phyloP scores from a whole-genome alignment of 2,888 invertebrate species.

The Leucoma salicis region DNA sequence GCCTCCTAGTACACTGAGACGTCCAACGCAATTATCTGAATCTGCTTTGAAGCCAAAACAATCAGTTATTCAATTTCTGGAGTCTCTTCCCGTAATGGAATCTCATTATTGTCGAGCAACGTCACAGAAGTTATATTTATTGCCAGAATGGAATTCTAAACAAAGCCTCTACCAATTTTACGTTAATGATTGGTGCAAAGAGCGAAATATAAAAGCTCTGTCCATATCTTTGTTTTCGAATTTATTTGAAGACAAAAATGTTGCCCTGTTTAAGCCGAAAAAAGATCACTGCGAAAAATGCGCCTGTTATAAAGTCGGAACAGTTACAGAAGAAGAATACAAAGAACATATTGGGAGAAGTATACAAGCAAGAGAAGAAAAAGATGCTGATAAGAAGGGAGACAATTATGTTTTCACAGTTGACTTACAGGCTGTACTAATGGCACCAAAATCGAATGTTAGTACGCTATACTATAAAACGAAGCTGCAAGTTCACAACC shows the following conservation, averaged over 20 bases:
- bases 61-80: conserved; percentile 5
- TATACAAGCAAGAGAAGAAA: not conserved
- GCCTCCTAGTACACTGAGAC: conserved; percentile 3
- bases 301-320: not conserved
- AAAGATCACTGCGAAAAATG: conserved; percentile 8
- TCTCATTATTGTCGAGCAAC: conserved; percentile 4
- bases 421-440: conserved; percentile 19
- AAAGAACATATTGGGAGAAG: not conserved
- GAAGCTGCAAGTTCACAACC: conserved; percentile 18
- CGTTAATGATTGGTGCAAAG: conserved; percentile 1
- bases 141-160: conserved; percentile 1
- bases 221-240: not conserved
- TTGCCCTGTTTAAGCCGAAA: conserved; percentile 5
- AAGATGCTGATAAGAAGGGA: not conserved
- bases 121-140: not conserved
- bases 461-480: conserved; percentile 19
- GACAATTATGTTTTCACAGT: conserved; percentile 2
- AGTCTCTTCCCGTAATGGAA: conserved; percentile 3
- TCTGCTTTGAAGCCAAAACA: conserved; percentile 1
- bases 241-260: conserved; percentile 3
- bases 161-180: not conserved
- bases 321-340: not conserved
- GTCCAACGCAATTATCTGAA: conserved; percentile 1
- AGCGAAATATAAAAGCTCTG: not conserved
- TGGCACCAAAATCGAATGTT: conserved; percentile 16